A percentile compares a stretch with the other conserved stretches of the same genome.
These are phyloP conservation scores for Dilophus febrilis DNA, from an alignment of 2,888 invertebrate genomes.

Conservation along the genomic window DNA sequence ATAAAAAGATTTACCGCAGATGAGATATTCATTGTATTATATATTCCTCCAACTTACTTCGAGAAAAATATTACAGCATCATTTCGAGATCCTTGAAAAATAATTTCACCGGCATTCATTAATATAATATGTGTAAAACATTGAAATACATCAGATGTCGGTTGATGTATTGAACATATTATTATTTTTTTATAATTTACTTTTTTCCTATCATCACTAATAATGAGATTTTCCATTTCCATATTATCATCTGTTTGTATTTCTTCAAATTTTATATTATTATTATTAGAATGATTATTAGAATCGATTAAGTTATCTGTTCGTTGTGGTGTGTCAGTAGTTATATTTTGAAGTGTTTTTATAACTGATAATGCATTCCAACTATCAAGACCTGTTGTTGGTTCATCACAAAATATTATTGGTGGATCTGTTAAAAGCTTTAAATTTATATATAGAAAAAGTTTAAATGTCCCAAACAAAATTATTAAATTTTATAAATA, in stretches of 20 bases:
- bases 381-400: slow-evolving; percentile 83
- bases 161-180: slow-evolving; percentile 81
- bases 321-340: slow-evolving; percentile 17
- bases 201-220: not conserved
- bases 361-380: slow-evolving; percentile 72
- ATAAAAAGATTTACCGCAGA: no score
- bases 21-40: no score
- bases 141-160: slow-evolving; percentile 70
- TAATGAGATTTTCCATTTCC: not conserved
- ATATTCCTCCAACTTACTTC: slow-evolving; percentile 34
- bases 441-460: slow-evolving; percentile 21
- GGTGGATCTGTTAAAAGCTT: slow-evolving; percentile 75
- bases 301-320: not conserved
- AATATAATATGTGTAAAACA: slow-evolving; percentile 65
- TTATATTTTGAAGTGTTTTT: slow-evolving; percentile 44
- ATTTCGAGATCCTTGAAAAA: slow-evolving; percentile 59
- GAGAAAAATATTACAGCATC: slow-evolving; percentile 51
- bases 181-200: slow-evolving; percentile 42
- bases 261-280: not conserved
- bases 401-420: slow-evolving; percentile 84
- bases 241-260: not conserved
- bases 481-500: slow-evolving; percentile 2
- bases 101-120: slow-evolving; percentile 58
- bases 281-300: not conserved
- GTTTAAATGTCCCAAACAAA: not conserved